Evolutionary conservation across 2,888 invertebrate species (phyloP).

Genomic region (Parochlus steinenii): DNA sequence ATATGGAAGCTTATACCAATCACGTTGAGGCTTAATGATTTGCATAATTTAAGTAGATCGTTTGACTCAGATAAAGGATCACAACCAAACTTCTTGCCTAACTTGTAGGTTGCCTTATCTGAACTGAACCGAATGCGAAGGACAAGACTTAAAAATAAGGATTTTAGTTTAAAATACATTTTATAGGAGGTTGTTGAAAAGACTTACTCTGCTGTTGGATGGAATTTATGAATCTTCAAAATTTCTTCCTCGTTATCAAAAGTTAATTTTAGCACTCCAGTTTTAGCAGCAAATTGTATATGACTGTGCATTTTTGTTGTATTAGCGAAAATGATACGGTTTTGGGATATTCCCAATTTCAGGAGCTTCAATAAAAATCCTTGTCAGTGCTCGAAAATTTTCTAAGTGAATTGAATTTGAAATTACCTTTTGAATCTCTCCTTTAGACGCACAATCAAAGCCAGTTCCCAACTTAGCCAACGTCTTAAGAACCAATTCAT

Average conservation of each 20-base stretch:
- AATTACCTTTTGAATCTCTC: constrained; percentile 33
- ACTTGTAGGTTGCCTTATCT: constrained; percentile 20
- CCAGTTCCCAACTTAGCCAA: constrained; percentile 33
- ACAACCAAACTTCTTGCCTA: constrained; percentile 12
- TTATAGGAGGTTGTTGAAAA: neutral
- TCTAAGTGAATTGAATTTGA: too few relatives aligned
- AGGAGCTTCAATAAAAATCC: too few relatives aligned
- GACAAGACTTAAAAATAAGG: constrained; percentile 19
- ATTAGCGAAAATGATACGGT: constrained; percentile 34
- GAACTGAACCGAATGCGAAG: constrained; percentile 29
- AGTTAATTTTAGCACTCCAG: constrained; percentile 32
- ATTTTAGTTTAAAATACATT: neutral
- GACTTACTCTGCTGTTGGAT: constrained; percentile 9
- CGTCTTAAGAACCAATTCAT: constrained; percentile 15
- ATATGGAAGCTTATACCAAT: constrained; percentile 12
- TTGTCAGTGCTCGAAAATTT: too few relatives aligned
- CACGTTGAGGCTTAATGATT: constrained; percentile 6
- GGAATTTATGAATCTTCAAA: constrained; percentile 23
- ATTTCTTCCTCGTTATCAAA: constrained; percentile 35
- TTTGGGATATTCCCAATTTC: constrained; percentile 26
- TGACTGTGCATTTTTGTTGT: constrained; percentile 34
- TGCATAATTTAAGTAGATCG: constrained; percentile 5
- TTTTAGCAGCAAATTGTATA: constrained; percentile 28
- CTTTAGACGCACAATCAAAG: constrained; percentile 37
- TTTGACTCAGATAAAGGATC: constrained; percentile 22